A percentile compares a stretch with the other conserved stretches of the same genome.
Evolutionary conservation across 2,888 invertebrate species (phyloP).

Genomic region (Nymphalis c-album): DNA sequence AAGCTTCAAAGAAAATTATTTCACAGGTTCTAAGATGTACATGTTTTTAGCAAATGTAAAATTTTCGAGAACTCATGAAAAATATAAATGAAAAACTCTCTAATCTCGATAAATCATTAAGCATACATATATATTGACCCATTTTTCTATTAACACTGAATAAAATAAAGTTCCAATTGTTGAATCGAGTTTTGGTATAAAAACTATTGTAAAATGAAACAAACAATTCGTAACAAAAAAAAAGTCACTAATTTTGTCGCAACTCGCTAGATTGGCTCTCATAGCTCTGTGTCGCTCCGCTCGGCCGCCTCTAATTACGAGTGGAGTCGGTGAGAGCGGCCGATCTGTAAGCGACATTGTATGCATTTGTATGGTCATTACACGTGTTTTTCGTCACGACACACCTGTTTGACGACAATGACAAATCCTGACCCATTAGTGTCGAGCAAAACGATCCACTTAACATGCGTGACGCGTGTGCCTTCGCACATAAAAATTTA

Average conservation of each 20-base stretch:
- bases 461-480: slow-evolving; percentile 38
- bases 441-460: slow-evolving; percentile 49
- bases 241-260: slow-evolving; percentile 27
- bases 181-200: slow-evolving; percentile 1
- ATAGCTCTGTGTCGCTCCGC: slow-evolving; percentile 46
- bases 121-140: too few relatives aligned
- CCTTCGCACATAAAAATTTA: slow-evolving; percentile 32
- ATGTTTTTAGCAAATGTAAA: too few relatives aligned
- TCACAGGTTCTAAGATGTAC: too few relatives aligned
- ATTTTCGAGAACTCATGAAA: too few relatives aligned
- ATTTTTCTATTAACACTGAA: too few relatives aligned
- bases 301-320: slow-evolving; percentile 59
- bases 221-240: slow-evolving; percentile 13
- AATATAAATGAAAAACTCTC: too few relatives aligned
- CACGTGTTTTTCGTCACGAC: slow-evolving; percentile 62
- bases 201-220: slow-evolving; percentile 7
- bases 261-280: slow-evolving; percentile 35
- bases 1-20: too few relatives aligned
- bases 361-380: slow-evolving; percentile 62
- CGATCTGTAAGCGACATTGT: slow-evolving; percentile 62
- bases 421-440: slow-evolving; percentile 58
- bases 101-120: too few relatives aligned
- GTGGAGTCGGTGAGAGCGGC: slow-evolving; percentile 49
- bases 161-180: neutral
- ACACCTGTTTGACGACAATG: slow-evolving; percentile 63